phyloP scores from a whole-genome alignment of 2,113 vertebrate genomes.

The Zosterops pallidus region DNA sequence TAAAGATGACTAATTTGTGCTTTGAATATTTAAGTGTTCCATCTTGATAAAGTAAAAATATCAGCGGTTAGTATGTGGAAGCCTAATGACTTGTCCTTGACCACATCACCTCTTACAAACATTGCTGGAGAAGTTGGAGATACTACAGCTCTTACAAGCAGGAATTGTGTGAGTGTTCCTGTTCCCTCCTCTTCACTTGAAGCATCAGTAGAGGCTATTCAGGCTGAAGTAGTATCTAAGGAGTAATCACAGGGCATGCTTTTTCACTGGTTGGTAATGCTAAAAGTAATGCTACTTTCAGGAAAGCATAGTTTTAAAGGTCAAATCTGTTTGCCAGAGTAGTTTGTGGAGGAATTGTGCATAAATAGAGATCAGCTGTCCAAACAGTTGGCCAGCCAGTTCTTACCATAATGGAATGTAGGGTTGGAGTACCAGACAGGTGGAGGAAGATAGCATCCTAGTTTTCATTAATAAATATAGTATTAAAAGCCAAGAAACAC shows the following conservation, averaged over 20 bases:
- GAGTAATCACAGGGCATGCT: neutral
- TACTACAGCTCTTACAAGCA: neutral
- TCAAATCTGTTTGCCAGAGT: neutral
- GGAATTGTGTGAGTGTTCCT: neutral
- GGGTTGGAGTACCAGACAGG: neutral
- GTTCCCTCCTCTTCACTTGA: neutral
- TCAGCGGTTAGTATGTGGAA: neutral
- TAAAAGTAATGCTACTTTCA: neutral
- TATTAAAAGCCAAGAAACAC: neutral
- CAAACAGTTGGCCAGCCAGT: neutral
- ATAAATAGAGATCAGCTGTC: neutral
- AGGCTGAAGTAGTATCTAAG: neutral
- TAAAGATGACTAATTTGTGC: conserved; percentile 53
- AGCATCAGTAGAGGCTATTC: neutral
- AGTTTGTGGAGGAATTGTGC: neutral
- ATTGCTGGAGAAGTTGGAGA: neutral
- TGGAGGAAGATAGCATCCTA: neutral
- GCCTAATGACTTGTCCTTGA: neutral
- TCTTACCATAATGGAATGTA: neutral
- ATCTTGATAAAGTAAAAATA: neutral
- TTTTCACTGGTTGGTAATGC: neutral
- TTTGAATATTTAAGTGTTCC: neutral
- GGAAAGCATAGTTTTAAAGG: neutral
- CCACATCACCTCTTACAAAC: neutral
- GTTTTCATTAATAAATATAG: neutral